These are phyloP conservation scores for Pristionchus pacificus DNA, from an alignment of 1,140 invertebrate species.

Conservation along the genomic window DNA sequence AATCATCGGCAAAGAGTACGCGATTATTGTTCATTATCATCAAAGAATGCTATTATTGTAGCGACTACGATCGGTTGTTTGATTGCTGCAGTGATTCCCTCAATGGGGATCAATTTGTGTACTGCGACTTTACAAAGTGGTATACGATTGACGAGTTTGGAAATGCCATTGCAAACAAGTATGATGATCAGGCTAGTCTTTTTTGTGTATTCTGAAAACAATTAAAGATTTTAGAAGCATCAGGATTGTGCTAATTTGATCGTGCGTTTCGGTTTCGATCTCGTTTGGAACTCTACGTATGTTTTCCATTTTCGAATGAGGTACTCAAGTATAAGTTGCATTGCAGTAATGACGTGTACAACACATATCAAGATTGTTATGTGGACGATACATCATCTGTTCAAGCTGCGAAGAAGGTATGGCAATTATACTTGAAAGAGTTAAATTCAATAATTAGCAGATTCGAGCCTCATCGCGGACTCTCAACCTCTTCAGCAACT, in stretches of 20 bases:
- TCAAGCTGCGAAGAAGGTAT: too few species aligned
- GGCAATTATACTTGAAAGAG: constrained; percentile 9
- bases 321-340: not conserved
- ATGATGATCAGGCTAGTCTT: constrained; percentile 9
- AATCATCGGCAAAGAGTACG: constrained; percentile 21
- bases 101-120: constrained; percentile 15
- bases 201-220: too few species aligned
- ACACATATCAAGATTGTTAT: constrained; percentile 37
- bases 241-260: constrained; percentile 32
- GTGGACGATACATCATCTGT: not conserved
- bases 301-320: not conserved
- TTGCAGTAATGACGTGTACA: constrained; percentile 39
- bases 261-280: constrained; percentile 29
- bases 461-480: constrained; percentile 2
- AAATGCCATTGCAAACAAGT: constrained; percentile 27
- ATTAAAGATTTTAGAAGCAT: too few species aligned
- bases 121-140: constrained; percentile 32
- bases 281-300: constrained; percentile 30
- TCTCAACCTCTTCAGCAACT: constrained; percentile 15
- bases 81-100: constrained; percentile 22
- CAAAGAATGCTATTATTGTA: not conserved
- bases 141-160: constrained; percentile 22
- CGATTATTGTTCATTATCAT: not conserved
- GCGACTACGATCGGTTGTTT: constrained; percentile 21
- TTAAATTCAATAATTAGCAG: not conserved